Evolutionary conservation across 2,113 vertebrate species (phyloP).

Genomic region (Meleagris gallopavo): DNA sequence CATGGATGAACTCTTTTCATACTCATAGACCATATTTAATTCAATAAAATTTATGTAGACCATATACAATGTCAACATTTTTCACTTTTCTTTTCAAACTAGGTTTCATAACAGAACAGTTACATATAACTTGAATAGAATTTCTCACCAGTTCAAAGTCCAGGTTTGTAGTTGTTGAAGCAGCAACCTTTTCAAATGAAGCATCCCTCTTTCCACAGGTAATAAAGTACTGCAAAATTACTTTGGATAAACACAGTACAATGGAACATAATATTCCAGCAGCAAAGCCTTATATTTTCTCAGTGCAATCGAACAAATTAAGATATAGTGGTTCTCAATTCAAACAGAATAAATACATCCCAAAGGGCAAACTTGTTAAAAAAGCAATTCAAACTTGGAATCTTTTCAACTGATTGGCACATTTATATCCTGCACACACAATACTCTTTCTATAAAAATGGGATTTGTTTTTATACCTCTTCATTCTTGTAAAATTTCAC

Average conservation of each 20-base stretch:
- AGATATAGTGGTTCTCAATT: neutral
- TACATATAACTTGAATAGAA: neutral
- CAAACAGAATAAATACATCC: neutral
- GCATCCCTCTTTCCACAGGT: neutral
- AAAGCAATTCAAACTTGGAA: neutral
- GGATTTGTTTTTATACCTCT: neutral
- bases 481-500: neutral
- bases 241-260: neutral
- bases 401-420: neutral
- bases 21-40: conserved; percentile 29
- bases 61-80: neutral
- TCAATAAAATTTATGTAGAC: neutral
- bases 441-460: neutral
- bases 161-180: neutral
- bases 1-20: neutral
- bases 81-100: neutral
- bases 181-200: neutral
- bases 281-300: neutral
- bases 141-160: neutral
- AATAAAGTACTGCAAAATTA: neutral
- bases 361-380: neutral
- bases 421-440: neutral
- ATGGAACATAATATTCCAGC: neutral
- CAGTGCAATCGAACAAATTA: neutral
- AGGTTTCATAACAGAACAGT: neutral